These are phyloP conservation scores for Catharus fuscescens DNA, from an alignment of 2,113 vertebrate genomes.

Conservation along the genomic window DNA sequence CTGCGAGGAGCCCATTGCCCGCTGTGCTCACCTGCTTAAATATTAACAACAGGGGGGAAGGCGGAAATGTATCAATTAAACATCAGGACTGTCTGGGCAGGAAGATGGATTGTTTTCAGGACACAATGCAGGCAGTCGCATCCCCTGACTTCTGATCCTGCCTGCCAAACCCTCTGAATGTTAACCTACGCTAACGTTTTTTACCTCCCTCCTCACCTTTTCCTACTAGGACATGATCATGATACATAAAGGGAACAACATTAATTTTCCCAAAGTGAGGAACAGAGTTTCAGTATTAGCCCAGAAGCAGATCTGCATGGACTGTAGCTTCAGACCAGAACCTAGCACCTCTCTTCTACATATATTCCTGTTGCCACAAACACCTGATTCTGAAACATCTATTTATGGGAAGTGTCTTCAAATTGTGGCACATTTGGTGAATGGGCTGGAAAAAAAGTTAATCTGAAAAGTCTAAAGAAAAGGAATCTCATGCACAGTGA, in stretches of 20 bases:
- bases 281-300: neutral
- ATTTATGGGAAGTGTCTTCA: neutral
- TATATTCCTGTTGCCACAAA: neutral
- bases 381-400: neutral
- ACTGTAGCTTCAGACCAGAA: neutral
- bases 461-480: neutral
- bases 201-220: neutral
- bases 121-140: neutral
- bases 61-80: slow-evolving; percentile 18
- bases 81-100: neutral
- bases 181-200: neutral
- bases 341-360: neutral
- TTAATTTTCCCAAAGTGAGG: neutral
- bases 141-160: neutral
- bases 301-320: neutral
- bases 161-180: neutral
- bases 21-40: slow-evolving; percentile 38
- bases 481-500: neutral
- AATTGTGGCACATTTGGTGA: neutral
- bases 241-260: neutral
- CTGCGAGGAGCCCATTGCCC: neutral
- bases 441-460: neutral
- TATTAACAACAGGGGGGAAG: slow-evolving; percentile 12
- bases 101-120: neutral
- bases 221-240: fast-evolving